Conservation (phyloP, 2,888 invertebrate species). For the Parasteatoda lunata region DNA sequence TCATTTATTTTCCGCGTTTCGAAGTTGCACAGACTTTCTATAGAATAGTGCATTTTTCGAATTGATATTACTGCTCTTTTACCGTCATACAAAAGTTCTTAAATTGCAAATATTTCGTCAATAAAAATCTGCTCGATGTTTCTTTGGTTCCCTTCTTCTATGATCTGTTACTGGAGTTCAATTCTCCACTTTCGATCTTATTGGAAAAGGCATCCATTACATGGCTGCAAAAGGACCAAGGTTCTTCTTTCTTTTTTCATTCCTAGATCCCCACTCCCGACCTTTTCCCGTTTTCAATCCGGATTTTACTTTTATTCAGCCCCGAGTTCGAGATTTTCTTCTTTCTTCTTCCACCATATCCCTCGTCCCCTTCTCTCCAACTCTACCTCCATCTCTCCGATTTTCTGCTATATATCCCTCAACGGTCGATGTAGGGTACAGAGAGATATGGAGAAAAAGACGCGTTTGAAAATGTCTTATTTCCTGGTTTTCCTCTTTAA, state of each 20-base stretch:
- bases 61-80: no score
- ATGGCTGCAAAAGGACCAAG: not conserved
- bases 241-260: constrained; percentile 5
- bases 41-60: no score
- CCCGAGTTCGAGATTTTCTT: no score
- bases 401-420: not conserved
- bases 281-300: no score
- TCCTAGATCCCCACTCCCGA: not conserved
- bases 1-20: no score
- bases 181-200: constrained; percentile 62
- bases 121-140: no score
- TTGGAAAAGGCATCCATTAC: constrained; percentile 67
- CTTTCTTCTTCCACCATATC: no score
- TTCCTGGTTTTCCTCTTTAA: constrained; percentile 1
- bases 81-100: no score
- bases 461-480: not conserved
- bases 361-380: not conserved
- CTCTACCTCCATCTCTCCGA: not conserved
- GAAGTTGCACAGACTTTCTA: no score
- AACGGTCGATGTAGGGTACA: not conserved
- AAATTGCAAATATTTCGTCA: no score
- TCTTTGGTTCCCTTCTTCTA: no score
- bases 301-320: no score
- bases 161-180: not conserved
- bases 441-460: not conserved